Base-by-base conservation (phyloP, 2,888 invertebrate genomes). In the Apocheima hispidaria region DNA sequence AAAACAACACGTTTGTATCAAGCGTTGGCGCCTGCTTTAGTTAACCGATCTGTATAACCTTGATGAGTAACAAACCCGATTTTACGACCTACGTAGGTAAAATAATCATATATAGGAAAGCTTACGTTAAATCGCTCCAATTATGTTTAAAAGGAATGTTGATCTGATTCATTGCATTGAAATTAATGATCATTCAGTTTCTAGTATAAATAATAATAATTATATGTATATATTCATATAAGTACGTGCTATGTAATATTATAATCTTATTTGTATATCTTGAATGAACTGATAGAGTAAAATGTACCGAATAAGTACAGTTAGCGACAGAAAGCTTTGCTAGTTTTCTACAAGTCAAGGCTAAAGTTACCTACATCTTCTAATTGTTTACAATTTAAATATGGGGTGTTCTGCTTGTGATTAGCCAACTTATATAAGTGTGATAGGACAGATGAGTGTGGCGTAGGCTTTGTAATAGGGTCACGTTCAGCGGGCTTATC, bases 251-350 rank as follows among this genome's bases (percentile, higher is more conserved):
- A 40, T 55, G n/a, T 36, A 43, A 63, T 62, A 60, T 59, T 55
- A 60, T 56, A n/a, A n/a, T n/a, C n/a, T 61, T 66, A 69, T 69
- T 68, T 52, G 58, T 58, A 46, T 58, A 74, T 69, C 65, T 73
- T 68, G 51, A 72, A 68, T 68, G 65, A 75, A 75, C 75, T 75
- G 75, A 75, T 75, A 75, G 71, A 73, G 14, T 73, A 41, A 48
- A 49, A 36, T 55, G 49, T 50, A 49, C 4, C 18, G 52, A 56
- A 57, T 38, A 18, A 38, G 18, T 18, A 18, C 18, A 38, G 18
- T 2, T 18, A 2, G 7, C 10, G 38, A 16, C 10, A 38, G 10
- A 38, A 18, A 1, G 38, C 18, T 18, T 18, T 38, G 18, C 7
- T n/a, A n/a, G n/a, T 38, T 38, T 38, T 36, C n/a, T 14, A 10